Conservation (phyloP, 2,888 invertebrate species). For the Perizoma affinitatum region DNA sequence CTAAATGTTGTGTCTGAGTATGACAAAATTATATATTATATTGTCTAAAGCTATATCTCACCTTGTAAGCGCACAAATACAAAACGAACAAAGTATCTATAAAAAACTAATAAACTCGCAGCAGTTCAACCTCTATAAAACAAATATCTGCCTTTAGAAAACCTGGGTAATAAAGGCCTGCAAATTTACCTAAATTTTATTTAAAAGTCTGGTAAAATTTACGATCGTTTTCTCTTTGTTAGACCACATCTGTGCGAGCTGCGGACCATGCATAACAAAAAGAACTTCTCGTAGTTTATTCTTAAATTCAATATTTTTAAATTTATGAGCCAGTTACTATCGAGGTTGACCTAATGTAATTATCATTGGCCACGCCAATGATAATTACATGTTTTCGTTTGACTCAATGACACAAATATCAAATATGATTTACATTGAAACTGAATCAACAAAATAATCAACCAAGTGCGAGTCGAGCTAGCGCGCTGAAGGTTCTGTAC, state of each 20-base stretch:
- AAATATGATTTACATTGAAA: no score
- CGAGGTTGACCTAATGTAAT: no score
- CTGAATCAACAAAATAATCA: no score
- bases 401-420: no score
- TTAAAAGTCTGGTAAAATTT: constrained; percentile 11
- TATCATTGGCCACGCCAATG: no score
- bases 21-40: not conserved
- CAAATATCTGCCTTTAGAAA: constrained; percentile 17
- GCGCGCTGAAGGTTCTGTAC: no score
- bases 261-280: constrained; percentile 7
- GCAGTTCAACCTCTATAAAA: constrained; percentile 17
- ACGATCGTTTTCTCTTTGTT: constrained; percentile 12
- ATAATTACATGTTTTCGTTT: no score
- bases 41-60: constrained; percentile 12
- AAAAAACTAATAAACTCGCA: constrained; percentile 17
- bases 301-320: no score
- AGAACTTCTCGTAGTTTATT: not conserved
- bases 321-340: no score
- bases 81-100: constrained; percentile 16
- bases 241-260: constrained; percentile 15
- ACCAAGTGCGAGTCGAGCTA: no score
- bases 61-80: constrained; percentile 11
- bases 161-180: constrained; percentile 19
- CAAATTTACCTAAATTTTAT: constrained; percentile 16
- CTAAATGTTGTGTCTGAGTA: not conserved